Evolutionary conservation across 2,113 vertebrate species (phyloP).

Genomic region (Scomber scombrus): DNA sequence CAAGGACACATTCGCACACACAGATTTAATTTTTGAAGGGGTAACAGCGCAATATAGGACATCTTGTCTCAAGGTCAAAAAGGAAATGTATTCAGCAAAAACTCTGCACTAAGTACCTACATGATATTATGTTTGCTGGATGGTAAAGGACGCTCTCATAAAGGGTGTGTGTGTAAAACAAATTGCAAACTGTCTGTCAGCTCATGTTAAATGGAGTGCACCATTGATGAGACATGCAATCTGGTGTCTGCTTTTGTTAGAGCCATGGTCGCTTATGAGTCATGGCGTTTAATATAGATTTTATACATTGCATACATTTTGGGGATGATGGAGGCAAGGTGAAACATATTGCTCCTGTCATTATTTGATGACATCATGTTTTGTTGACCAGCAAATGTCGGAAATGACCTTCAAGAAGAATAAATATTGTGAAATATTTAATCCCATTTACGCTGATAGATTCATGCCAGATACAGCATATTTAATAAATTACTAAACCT

Average conservation of each 20-base stretch:
- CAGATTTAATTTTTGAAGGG: slow-evolving; percentile 60
- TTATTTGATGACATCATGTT: slow-evolving; percentile 36
- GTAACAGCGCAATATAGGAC: slow-evolving; percentile 55
- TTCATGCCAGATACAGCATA: slow-evolving; percentile 11
- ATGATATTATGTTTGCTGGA: slow-evolving; percentile 61
- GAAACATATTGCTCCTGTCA: slow-evolving; percentile 42
- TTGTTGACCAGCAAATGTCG: slow-evolving; percentile 38
- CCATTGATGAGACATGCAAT: slow-evolving; percentile 75
- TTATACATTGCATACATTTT: slow-evolving; percentile 62
- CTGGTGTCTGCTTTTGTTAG: slow-evolving; percentile 72
- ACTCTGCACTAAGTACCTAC: slow-evolving; percentile 60
- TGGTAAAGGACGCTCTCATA: slow-evolving; percentile 70
- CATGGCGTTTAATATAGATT: slow-evolving; percentile 69
- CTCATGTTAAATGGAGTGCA: slow-evolving; percentile 77
- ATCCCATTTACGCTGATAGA: slow-evolving; percentile 44
- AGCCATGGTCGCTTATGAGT: slow-evolving; percentile 54
- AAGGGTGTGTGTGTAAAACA: slow-evolving; percentile 74
- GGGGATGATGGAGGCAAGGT: slow-evolving; percentile 38
- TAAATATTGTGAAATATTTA: slow-evolving; percentile 32
- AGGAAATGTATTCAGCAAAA: slow-evolving; percentile 63
- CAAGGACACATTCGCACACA: slow-evolving; percentile 55
- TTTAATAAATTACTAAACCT: slow-evolving; percentile 34
- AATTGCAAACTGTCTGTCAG: slow-evolving; percentile 80
- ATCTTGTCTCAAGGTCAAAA: slow-evolving; percentile 75
- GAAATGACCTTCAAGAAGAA: slow-evolving; percentile 46